A percentile compares a stretch with the other conserved stretches of the same genome.
Conservation (phyloP, 2,888 invertebrate species). For the Callyntrura sp. region DNA sequence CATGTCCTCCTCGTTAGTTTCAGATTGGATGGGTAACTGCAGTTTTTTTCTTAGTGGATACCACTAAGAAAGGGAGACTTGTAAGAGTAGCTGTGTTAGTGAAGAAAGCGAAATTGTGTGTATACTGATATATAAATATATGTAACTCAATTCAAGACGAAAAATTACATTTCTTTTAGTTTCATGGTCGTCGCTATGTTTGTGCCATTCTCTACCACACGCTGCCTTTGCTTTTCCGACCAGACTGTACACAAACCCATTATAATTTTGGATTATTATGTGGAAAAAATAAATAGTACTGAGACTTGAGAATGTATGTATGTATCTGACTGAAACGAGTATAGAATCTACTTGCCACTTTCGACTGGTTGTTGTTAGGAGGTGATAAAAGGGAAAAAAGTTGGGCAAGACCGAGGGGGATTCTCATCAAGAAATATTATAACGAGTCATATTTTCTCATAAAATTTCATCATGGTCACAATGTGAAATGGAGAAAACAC, state of each 20-base stretch:
- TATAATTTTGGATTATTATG: constrained; percentile 71
- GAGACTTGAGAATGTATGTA: not conserved
- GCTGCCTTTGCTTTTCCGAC: not conserved
- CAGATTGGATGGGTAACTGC: constrained; percentile 57
- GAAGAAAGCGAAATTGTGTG: not conserved
- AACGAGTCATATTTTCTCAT: constrained; percentile 72
- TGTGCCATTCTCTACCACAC: constrained; percentile 24
- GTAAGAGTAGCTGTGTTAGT: not conserved
- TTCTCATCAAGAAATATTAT: constrained; percentile 72
- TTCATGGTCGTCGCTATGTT: constrained; percentile 32
- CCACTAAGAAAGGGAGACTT: no score
- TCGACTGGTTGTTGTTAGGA: constrained; percentile 36
- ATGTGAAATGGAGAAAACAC: constrained; percentile 55
- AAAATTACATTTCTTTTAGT: constrained; percentile 12
- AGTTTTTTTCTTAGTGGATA: not conserved
- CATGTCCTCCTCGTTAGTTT: constrained; percentile 70
- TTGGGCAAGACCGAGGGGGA: constrained; percentile 51
- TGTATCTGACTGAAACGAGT: not conserved
- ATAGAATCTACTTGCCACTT: constrained; percentile 31
- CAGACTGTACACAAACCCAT: constrained; percentile 5
- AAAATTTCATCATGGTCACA: constrained; percentile 70
- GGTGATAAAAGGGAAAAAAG: constrained; percentile 57
- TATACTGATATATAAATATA: not conserved
- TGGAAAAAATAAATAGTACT: constrained; percentile 35
- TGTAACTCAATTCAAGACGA: constrained; percentile 38